Conservation (phyloP, 1,140 invertebrate genomes). For the Cherax destructor region DNA sequence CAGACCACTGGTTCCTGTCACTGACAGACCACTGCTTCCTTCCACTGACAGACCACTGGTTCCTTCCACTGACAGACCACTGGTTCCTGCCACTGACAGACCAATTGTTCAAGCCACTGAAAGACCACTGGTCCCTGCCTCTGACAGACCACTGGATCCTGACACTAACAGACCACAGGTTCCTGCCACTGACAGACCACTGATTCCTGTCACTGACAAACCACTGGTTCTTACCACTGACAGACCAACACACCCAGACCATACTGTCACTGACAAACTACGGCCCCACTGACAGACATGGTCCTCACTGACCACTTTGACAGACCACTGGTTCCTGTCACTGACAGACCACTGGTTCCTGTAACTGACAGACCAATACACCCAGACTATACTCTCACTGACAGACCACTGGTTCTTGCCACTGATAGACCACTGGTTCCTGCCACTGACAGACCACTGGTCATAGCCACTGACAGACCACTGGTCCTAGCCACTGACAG, state of each 20-base stretch:
- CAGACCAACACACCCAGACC: not conserved
- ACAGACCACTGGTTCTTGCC: not conserved
- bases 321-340: not conserved
- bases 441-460: not conserved
- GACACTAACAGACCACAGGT: not conserved
- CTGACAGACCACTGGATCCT: not conserved
- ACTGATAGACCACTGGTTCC: not conserved
- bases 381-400: not conserved
- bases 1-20: not conserved
- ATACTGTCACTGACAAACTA: slow-evolving; percentile 6
- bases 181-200: not conserved
- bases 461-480: not conserved
- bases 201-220: slow-evolving; percentile 9
- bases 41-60: not conserved
- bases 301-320: not conserved
- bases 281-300: not conserved
- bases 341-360: not conserved
- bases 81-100: not conserved
- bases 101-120: not conserved
- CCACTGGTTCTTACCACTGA: not conserved
- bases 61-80: not conserved
- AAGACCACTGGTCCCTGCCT: not conserved
- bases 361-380: not conserved
- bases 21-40: not conserved
- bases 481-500: not conserved